phyloP scores from a whole-genome alignment of 2,888 invertebrate genomes.

The Asteroscopus sphinx region DNA sequence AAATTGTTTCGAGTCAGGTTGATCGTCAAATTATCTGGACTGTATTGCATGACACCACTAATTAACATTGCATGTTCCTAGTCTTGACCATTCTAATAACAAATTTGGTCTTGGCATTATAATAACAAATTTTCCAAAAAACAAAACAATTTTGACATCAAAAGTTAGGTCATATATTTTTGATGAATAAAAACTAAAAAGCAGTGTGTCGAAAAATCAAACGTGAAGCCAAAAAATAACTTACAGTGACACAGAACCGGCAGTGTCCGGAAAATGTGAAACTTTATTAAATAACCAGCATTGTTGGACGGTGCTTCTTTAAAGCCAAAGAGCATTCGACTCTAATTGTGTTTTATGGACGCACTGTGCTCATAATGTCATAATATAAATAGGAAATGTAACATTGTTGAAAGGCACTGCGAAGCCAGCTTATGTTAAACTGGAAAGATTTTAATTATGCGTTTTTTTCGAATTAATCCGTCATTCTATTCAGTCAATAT shows the following conservation, averaged over 20 bases:
- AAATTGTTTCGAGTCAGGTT: too few relatives aligned
- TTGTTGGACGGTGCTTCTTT: conserved; percentile 32
- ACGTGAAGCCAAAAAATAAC: conserved; percentile 3
- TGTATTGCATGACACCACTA: too few relatives aligned
- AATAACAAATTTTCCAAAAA: background rate
- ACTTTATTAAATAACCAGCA: conserved; percentile 18
- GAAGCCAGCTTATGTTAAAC: conserved; percentile 2
- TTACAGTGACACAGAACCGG: background rate
- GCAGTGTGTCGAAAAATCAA: background rate
- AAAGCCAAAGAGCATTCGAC: conserved; percentile 26
- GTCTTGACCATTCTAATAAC: too few relatives aligned
- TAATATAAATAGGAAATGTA: conserved; percentile 37
- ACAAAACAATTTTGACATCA: background rate
- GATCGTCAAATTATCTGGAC: too few relatives aligned
- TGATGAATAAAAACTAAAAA: background rate
- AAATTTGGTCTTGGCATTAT: too few relatives aligned
- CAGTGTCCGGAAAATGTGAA: conserved; percentile 6
- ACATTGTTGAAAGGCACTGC: conserved; percentile 16
- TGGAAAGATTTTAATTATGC: background rate
- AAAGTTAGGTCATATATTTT: too few relatives aligned
- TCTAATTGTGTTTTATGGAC: conserved; percentile 49
- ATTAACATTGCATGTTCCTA: too few relatives aligned
- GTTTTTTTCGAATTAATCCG: too few relatives aligned
- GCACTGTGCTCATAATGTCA: conserved; percentile 41
- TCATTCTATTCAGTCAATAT: too few relatives aligned